These are phyloP conservation scores for Moxostoma hubbsi DNA, from an alignment of 2,797 vertebrate species.

Conservation along the genomic window DNA sequence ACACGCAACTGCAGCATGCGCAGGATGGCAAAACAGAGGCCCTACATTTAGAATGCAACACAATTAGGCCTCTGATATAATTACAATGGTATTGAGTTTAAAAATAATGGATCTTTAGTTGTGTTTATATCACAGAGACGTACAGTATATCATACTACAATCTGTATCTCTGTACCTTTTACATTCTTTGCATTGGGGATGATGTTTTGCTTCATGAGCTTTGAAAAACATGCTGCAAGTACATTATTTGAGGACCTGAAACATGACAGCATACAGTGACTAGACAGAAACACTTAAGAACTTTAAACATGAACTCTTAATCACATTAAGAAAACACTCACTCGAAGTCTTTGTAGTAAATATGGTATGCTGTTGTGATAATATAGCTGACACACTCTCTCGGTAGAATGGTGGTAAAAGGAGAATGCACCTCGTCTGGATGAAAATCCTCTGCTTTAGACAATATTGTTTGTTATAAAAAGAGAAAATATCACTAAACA, in stretches of 20 bases:
- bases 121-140: background rate
- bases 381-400: slow-evolving; percentile 81
- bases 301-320: background rate
- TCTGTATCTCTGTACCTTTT: slow-evolving; percentile 77
- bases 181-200: slow-evolving; percentile 80
- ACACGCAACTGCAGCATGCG: slow-evolving; percentile 62
- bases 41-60: slow-evolving; percentile 63
- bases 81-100: background rate
- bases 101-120: background rate
- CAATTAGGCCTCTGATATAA: slow-evolving; percentile 3
- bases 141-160: background rate
- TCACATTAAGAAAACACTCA: slow-evolving; percentile 69
- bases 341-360: slow-evolving; percentile 77
- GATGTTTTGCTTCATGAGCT: slow-evolving; percentile 83
- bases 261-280: background rate
- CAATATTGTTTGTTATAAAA: background rate
- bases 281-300: background rate
- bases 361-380: slow-evolving; percentile 80
- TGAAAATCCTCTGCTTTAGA: slow-evolving; percentile 65
- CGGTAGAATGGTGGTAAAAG: slow-evolving; percentile 78
- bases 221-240: slow-evolving; percentile 82
- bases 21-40: slow-evolving; percentile 74
- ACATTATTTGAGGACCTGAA: slow-evolving; percentile 74
- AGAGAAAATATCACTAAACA: background rate
- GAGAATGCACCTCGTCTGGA: slow-evolving; percentile 76